Evolutionary conservation across 2,113 vertebrate genomes (phyloP), one percentile per base, ranked within the genome.

Genomic region (Meriones unguiculatus): DNA sequence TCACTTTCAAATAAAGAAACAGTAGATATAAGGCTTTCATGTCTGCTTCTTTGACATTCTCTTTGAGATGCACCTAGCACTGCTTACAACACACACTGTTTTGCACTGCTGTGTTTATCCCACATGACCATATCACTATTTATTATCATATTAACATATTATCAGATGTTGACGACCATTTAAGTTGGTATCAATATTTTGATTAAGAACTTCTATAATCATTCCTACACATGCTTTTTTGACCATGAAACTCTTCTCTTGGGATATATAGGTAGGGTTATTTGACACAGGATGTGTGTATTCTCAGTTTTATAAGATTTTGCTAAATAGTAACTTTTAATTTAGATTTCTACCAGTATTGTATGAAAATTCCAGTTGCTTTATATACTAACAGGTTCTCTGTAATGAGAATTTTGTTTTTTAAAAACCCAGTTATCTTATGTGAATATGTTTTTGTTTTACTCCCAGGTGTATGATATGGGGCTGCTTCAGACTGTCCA

Each of bases 181-280:
- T 80, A 52, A 80, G 15, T 18, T 78, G 46, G 50, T 78, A 64
- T 64, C 64, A 94, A 90, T 94, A 75, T 89, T 91, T 38, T 64
- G 52, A 77, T 64, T 92, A 92, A 84, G 13, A 86, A 72, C 14
- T 38, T 89, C 73, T 72, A 67, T 28, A 65, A 95, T 65, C 46
- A 80, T 59, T 89, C 18, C 78, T 30, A 41, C 35, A 69, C 7
- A 76, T 4, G 46, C 4, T 80, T 54, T 54, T 80, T 20, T 35
- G 17, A 32, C 18, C 77, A 52, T 10, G 35, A 54, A 54, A 20
- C 3, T 7, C 14, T 32, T 35, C 35, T 8, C 35, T 1, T 80
- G 15, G 77, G 77, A 7, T 32, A 54, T 46, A 89, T 13, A 80
- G 75, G 17, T 46, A 89, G 54, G 9, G 75, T 59, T 95, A 73